A percentile compares a stretch with the other conserved stretches of the same genome.
Evolutionary conservation across 2,113 vertebrate genomes (phyloP).

Genomic region (Mormyrus iriodes): DNA sequence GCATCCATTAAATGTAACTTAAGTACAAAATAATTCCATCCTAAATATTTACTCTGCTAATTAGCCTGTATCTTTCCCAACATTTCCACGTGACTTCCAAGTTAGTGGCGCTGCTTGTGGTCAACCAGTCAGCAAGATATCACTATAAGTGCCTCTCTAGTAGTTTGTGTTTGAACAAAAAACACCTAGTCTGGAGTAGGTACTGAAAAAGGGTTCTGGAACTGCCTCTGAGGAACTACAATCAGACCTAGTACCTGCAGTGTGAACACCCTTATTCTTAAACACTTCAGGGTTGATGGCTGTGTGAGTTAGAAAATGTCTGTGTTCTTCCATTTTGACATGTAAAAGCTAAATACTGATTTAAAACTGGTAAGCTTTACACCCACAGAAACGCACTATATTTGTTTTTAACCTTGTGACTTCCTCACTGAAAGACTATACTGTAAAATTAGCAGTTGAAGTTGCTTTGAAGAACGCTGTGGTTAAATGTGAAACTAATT

Average conservation of each 20-base stretch:
- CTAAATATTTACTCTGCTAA: too few species aligned
- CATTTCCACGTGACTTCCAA: neutral
- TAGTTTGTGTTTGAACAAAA: neutral
- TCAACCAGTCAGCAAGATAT: neutral
- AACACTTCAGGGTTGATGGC: neutral
- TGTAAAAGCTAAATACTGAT: neutral
- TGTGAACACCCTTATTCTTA: neutral
- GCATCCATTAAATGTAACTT: too few species aligned
- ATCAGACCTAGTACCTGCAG: neutral
- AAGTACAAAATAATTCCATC: too few species aligned
- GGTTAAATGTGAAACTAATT: neutral
- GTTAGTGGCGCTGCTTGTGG: neutral
- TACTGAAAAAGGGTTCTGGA: neutral
- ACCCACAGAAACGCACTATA: neutral
- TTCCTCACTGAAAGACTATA: neutral
- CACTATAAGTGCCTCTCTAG: neutral
- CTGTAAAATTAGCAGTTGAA: neutral
- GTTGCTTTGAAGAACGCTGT: neutral
- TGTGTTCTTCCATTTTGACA: neutral
- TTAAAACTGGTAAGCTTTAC: neutral
- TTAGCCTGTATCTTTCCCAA: too few species aligned
- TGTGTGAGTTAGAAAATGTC: neutral
- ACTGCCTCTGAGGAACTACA: neutral
- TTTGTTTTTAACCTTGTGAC: neutral
- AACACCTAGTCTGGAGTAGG: neutral